Base-by-base conservation (phyloP, 37 sponge, comb jelly and placozoan species). In the Oopsacas minuta region DNA sequence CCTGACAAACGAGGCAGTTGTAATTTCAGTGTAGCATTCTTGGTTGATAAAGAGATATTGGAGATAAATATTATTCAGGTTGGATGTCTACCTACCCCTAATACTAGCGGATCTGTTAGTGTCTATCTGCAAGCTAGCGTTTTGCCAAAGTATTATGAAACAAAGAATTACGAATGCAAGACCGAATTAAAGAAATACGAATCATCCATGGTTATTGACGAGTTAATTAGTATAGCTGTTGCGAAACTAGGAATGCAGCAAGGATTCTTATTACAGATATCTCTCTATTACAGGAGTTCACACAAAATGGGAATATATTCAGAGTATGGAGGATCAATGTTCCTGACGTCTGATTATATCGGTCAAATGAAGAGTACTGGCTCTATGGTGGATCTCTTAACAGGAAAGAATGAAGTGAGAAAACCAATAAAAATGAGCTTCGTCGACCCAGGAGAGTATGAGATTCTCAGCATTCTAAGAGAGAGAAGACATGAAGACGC, bases 371-470 rank as follows among this genome's bases (percentile, higher is more conserved):
- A 61, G 28, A 61, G 75, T 12, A 61, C 75, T 3, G 75, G 30
- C 30, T 61, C 75, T 5, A 3, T 61, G 5, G 30, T n/a, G 30
- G 75, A 10, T 61, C 28, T 61, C 5, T 12, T 61, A 61, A 61
- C 20, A 3, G 75, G 75, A 12, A n/a, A 10, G 1, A 61, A 61
- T 12, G 75, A 61, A 61, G 75, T 61, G 75, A 61, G 75, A 61
- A 61, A 61, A n/a, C 20, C 20, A 10, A 61, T 61, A 10, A 61
- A 61, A 61, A 61, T 61, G 75, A 61, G 75, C 75, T 61, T 61
- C 22, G 75, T n/a, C 28, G 75, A 61, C 75, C 75, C 75, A 61
- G 75, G 75, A 5, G 30, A 61, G 75, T 61, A 3, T 61, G 75
- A 61, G 75, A 61, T 61, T 25, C 30, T 61, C 7, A 12, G 30